Evolutionary conservation across 2,113 vertebrate genomes (phyloP).

Genomic region (Pipra filicauda): DNA sequence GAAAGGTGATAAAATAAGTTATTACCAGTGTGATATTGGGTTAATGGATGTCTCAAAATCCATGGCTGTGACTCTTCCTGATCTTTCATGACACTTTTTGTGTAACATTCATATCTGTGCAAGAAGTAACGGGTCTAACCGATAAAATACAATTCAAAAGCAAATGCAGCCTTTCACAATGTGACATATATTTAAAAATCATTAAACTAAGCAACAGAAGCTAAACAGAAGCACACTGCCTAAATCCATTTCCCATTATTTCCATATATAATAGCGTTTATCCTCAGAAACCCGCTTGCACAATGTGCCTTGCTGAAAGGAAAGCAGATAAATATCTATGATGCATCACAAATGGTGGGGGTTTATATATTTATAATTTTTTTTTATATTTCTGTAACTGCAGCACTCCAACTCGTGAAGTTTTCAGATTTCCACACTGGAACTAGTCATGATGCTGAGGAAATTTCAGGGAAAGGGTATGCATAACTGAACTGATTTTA

Average conservation of each 20-base stretch:
- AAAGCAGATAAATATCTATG: not conserved
- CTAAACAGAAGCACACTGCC: not conserved
- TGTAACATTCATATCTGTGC: not conserved
- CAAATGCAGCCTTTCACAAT: not conserved
- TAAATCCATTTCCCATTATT: not conserved
- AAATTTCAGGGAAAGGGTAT: not conserved
- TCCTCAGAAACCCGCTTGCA: not conserved
- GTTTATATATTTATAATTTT: not conserved
- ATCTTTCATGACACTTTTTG: not conserved
- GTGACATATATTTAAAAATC: not conserved
- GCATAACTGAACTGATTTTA: not conserved
- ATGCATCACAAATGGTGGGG: not conserved
- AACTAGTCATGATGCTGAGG: not conserved
- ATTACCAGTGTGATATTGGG: not conserved
- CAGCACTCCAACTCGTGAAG: not conserved
- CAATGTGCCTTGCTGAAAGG: not conserved
- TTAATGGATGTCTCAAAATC: not conserved
- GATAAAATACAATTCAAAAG: not conserved
- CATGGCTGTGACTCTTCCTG: not conserved
- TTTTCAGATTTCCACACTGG: not conserved
- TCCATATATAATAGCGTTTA: not conserved
- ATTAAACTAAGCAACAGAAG: not conserved
- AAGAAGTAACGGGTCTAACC: not conserved
- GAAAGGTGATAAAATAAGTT: not conserved
- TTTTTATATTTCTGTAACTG: not conserved